Evolutionary conservation across 1,140 invertebrate genomes (phyloP).

Genomic region (Drosophila athabasca): DNA sequence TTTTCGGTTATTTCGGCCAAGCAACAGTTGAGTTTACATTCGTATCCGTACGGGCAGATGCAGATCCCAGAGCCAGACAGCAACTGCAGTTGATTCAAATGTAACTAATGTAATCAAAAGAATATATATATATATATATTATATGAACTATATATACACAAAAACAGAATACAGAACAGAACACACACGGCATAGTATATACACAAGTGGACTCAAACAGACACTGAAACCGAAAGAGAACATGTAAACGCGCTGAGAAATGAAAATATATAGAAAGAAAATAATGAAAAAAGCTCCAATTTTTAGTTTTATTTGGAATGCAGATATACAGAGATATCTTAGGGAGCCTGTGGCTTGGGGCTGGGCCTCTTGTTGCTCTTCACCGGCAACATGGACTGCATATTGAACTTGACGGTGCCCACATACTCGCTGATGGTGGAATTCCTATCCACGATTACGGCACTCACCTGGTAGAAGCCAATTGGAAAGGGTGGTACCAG

Average conservation of each 20-base stretch:
- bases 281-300: conserved; percentile 11
- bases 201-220: conserved; percentile 54
- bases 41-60: conserved; percentile 30
- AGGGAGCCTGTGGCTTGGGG: neutral
- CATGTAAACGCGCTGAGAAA: conserved; percentile 63
- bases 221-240: conserved; percentile 44
- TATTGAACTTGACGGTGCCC: conserved; percentile 11
- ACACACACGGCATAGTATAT: conserved; percentile 61
- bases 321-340: too few species aligned
- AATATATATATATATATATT: conserved; percentile 52
- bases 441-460: conserved; percentile 1
- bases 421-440: conserved; percentile 8
- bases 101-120: conserved; percentile 76
- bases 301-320: conserved; percentile 21
- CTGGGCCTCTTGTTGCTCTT: neutral
- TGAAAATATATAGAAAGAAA: conserved; percentile 58
- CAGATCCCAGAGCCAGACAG: conserved; percentile 5
- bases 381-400: conserved; percentile 28
- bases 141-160: conserved; percentile 52
- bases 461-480: conserved; percentile 8
- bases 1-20: conserved; percentile 43
- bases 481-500: conserved; percentile 29
- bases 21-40: conserved; percentile 48
- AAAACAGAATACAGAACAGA: conserved; percentile 19
- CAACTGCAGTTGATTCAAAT: conserved; percentile 43